Evolutionary conservation across 2,113 vertebrate genomes (phyloP).

Genomic region (Tympanuchus pallidicinctus): DNA sequence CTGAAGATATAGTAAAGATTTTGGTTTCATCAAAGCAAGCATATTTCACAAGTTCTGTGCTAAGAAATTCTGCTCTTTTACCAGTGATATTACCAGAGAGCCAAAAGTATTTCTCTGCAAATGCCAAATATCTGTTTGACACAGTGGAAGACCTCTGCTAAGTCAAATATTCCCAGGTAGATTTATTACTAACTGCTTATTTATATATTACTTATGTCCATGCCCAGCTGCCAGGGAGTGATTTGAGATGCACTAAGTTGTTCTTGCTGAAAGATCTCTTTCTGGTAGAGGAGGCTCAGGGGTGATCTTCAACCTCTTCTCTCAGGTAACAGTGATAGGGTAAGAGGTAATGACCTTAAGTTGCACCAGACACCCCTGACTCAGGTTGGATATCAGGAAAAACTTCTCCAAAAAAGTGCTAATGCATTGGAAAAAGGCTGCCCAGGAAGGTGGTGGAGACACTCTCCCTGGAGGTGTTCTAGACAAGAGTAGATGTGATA

Average conservation of each 20-base stretch:
- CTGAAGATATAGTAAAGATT: not conserved
- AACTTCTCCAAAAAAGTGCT: too few relatives aligned
- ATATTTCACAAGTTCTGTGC: not conserved
- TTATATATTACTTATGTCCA: not conserved
- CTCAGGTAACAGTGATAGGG: too few relatives aligned
- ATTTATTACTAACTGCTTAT: not conserved
- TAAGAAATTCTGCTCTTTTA: not conserved
- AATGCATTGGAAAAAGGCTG: too few relatives aligned
- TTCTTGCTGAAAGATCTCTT: constrained; percentile 22
- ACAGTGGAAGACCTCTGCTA: not conserved
- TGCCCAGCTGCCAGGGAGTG: not conserved
- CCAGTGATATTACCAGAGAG: not conserved
- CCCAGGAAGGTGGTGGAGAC: too few relatives aligned
- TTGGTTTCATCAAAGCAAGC: not conserved
- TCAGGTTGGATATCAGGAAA: too few relatives aligned
- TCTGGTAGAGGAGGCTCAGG: not conserved
- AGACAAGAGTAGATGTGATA: too few relatives aligned
- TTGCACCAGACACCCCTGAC: too few relatives aligned
- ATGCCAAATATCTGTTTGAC: accelerated
- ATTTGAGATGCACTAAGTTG: not conserved
- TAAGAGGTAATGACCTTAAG: too few relatives aligned
- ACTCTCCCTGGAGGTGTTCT: too few relatives aligned
- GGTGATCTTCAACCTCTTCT: too few relatives aligned
- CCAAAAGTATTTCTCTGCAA: not conserved
- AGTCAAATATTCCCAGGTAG: not conserved